Percentiles rank a stretch among this genome's conserved stretches.
phyloP scores from a whole-genome alignment of 1,140 invertebrate species.

The Zaprionus ornatus region DNA sequence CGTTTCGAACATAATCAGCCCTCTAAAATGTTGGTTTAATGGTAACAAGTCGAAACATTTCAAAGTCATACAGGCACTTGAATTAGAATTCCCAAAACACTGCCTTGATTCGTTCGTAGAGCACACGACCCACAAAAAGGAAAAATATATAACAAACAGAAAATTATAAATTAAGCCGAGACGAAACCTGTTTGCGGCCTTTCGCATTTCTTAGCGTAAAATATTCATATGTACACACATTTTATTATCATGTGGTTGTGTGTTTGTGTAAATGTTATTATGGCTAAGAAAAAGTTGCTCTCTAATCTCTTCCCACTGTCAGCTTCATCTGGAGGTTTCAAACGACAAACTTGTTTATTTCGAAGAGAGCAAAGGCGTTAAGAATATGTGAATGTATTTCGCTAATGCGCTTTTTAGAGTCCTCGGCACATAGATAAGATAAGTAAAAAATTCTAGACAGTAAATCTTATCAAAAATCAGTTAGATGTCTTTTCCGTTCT shows the following conservation, averaged over 20 bases:
- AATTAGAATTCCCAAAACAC: neutral
- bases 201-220: slow-evolving; percentile 37
- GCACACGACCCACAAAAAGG: neutral
- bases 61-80: neutral
- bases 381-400: neutral
- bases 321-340: slow-evolving; percentile 1
- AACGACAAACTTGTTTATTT: slow-evolving; percentile 25
- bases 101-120: neutral
- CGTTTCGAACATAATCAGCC: neutral
- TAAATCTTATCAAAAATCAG: slow-evolving; percentile 1
- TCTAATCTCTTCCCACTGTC: slow-evolving; percentile 41
- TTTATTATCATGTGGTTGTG: slow-evolving; percentile 1
- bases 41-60: neutral
- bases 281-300: slow-evolving; percentile 42
- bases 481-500: neutral
- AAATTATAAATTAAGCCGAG: slow-evolving; percentile 27
- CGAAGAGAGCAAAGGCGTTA: neutral
- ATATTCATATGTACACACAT: slow-evolving; percentile 16
- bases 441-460: neutral
- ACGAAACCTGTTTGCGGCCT: slow-evolving; percentile 38
- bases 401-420: slow-evolving; percentile 1
- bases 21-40: neutral
- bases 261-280: slow-evolving; percentile 15
- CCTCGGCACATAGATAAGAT: neutral
- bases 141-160: slow-evolving; percentile 18